Conservation (phyloP, 2,888 invertebrate genomes). For the Dicroscelio sp. region DNA sequence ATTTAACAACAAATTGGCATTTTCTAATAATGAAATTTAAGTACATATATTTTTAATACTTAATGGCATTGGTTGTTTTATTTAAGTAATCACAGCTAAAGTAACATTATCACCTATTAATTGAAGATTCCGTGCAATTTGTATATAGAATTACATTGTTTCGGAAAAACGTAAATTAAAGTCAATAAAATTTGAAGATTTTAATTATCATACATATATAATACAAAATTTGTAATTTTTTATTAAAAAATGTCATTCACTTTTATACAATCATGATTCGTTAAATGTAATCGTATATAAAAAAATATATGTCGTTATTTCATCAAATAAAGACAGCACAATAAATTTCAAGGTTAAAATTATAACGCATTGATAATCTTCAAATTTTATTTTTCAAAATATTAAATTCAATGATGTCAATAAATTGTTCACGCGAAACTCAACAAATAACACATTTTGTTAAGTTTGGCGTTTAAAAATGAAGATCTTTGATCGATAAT, state of each 20-base stretch:
- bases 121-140: slow-evolving; percentile 72
- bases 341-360: neutral
- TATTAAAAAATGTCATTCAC: neutral
- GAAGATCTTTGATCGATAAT: slow-evolving; percentile 42
- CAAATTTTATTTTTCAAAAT: slow-evolving; percentile 63
- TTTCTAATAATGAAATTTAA: too few species aligned
- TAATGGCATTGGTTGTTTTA: neutral
- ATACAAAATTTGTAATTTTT: slow-evolving; percentile 37
- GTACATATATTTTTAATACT: neutral
- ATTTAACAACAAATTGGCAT: too few species aligned
- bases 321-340: neutral
- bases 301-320: too few species aligned
- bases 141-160: slow-evolving; percentile 57
- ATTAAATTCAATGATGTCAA: slow-evolving; percentile 66
- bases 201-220: neutral
- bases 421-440: slow-evolving; percentile 47
- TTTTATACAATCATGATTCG: too few species aligned
- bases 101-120: slow-evolving; percentile 62
- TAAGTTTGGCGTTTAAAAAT: slow-evolving; percentile 49
- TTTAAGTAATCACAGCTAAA: slow-evolving; percentile 50
- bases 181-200: slow-evolving; percentile 69
- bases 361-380: slow-evolving; percentile 40
- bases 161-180: slow-evolving; percentile 22
- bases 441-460: slow-evolving; percentile 47
- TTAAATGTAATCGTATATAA: too few species aligned